Conservation (phyloP, 2,797 vertebrate species). For the Crax fasciolata region DNA sequence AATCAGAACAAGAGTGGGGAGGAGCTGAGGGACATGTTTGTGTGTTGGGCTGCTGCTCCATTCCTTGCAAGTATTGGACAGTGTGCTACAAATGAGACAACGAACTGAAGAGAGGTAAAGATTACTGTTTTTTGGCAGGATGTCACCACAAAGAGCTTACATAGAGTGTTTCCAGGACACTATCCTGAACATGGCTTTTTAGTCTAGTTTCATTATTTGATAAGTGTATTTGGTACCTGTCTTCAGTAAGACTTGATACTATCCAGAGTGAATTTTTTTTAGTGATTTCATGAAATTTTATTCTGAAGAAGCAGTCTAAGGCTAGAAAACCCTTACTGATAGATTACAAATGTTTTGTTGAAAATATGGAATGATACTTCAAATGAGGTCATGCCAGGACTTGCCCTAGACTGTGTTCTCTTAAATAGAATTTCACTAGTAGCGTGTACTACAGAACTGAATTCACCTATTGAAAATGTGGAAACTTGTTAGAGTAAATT, state of each 20-base stretch:
- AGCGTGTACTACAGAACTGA: background rate
- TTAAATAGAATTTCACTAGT: background rate
- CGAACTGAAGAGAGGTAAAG: background rate
- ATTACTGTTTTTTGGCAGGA: background rate
- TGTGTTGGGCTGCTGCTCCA: background rate
- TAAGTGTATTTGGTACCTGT: background rate
- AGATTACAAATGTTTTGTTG: background rate
- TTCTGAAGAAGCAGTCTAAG: background rate
- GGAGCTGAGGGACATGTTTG: background rate
- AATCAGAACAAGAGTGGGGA: background rate
- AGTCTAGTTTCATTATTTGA: background rate
- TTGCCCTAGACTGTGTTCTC: background rate
- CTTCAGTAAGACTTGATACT: background rate
- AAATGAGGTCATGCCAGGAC: background rate
- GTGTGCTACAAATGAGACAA: background rate
- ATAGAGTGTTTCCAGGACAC: background rate
- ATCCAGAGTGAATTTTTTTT: background rate
- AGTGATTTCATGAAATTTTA: background rate
- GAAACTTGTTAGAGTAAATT: background rate
- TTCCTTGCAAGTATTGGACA: background rate
- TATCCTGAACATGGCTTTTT: background rate
- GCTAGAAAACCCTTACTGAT: background rate
- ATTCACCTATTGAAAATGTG: background rate
- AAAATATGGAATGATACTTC: background rate
- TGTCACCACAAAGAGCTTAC: accelerated